Percentiles rank a stretch among this genome's conserved stretches.
Conservation (phyloP, 2,888 invertebrate genomes). For the Sminthurinus aureus region DNA sequence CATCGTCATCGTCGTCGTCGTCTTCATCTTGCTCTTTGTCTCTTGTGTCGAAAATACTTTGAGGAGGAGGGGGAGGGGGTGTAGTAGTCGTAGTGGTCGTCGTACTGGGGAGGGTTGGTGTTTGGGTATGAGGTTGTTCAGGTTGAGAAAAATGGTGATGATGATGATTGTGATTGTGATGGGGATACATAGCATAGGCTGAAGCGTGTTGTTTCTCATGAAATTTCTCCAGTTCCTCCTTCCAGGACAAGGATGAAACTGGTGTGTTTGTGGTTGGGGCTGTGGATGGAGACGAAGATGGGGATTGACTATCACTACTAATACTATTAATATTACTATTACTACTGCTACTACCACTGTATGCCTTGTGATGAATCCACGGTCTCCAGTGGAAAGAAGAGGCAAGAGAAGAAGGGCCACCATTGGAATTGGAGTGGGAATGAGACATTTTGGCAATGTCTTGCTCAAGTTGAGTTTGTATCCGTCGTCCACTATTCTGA, state of each 20-base stretch:
- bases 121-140: neutral
- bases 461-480: slow-evolving; percentile 31
- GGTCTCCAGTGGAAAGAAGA: slow-evolving; percentile 31
- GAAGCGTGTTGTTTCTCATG: slow-evolving; percentile 18
- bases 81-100: too few relatives aligned
- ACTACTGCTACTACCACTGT: neutral
- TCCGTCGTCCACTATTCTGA: slow-evolving; percentile 18
- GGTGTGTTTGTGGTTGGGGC: slow-evolving; percentile 5
- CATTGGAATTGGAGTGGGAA: neutral
- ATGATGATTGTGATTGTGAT: slow-evolving; percentile 36
- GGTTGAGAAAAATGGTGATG: slow-evolving; percentile 9
- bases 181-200: slow-evolving; percentile 30
- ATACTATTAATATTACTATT: slow-evolving; percentile 12
- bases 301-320: neutral
- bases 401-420: neutral
- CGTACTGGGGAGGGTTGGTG: too few relatives aligned
- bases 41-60: too few relatives aligned
- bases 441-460: slow-evolving; percentile 41
- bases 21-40: neutral
- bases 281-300: neutral
- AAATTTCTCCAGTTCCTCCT: slow-evolving; percentile 16
- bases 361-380: slow-evolving; percentile 18
- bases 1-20: neutral
- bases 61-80: too few relatives aligned
- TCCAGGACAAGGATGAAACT: slow-evolving; percentile 15